Base-by-base conservation (phyloP, 1,140 invertebrate genomes). In the Adelges cooleyi region DNA sequence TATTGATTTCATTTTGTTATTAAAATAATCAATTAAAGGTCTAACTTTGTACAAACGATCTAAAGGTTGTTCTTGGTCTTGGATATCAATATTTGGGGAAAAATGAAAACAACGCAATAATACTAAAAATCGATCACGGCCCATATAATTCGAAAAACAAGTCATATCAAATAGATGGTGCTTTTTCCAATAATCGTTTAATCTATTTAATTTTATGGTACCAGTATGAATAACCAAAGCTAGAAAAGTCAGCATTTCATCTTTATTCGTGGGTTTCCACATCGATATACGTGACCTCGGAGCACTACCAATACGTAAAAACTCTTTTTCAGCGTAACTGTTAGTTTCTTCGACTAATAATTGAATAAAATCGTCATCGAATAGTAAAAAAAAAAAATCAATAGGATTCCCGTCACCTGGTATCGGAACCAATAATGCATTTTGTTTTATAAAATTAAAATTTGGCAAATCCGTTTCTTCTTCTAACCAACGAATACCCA, bases 11-110 rank as follows among this genome's bases (percentile, higher is more conserved):
- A 50, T 50, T 50, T 50, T 50, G 25, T 50, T 50, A 50, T 50
- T 50, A 25, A 50, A 50, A 50, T 50, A 50, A n/a, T 50, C 11
- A 50, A 50, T 50, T 50, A 50, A 50, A 23, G 48, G 48, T 27
- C 48, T 50, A 13, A 50, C 13, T 2, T 50, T 50, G 18, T 50
- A 23, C 22, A 50, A 27, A n/a, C 48, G 22, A 50, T 50, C 48
- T 50, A 27, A 27, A 27, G 2, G 20, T 50, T 50, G 23, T 50
- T 15, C 23, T 50, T 50, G 23, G 15, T 15, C 23, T 22, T 50
- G 23, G 4, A 25, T n/a, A 29, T 51, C 49, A 29, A 51, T 51
- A 51, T 51, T 51, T 51, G 49, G 8, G 11, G n/a, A n/a, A 51
- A 51, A 51, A 33, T 51, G 23, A 27, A 51, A 29, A 51, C 49